A percentile compares a stretch with the other conserved stretches of the same genome.
Evolutionary conservation across 2,113 vertebrate genomes (phyloP).

Genomic region (Phaethon lepturus): DNA sequence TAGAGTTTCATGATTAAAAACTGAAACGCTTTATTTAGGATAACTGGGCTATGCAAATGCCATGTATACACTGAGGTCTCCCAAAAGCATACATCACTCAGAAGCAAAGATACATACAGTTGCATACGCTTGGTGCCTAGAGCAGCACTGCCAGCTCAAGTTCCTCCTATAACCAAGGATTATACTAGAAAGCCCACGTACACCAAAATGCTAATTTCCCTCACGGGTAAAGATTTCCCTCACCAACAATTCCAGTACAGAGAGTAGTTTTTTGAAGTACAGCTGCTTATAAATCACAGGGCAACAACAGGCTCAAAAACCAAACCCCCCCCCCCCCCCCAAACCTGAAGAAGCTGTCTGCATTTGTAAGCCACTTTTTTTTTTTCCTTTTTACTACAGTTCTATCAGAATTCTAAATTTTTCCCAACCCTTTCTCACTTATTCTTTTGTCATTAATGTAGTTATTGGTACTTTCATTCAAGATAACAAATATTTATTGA

Average conservation of each 20-base stretch:
- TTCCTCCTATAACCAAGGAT: neutral
- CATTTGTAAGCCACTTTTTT: neutral
- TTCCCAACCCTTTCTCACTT: neutral
- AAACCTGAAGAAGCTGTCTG: neutral
- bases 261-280: neutral
- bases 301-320: neutral
- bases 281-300: neutral
- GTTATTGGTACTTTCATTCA: neutral
- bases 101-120: neutral
- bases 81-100: neutral
- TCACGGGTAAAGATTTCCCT: neutral
- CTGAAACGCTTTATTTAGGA: neutral
- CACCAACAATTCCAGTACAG: neutral
- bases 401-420: neutral
- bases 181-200: neutral
- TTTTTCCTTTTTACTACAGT: neutral
- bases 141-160: neutral
- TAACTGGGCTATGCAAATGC: neutral
- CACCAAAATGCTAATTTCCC: neutral
- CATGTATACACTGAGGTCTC: neutral
- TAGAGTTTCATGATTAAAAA: neutral
- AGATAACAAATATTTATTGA: neutral
- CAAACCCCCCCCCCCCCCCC: neutral
- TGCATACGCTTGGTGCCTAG: neutral
- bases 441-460: neutral